Conservation (phyloP, 2,113 vertebrate species). For the Erythrocercus mccallii region DNA sequence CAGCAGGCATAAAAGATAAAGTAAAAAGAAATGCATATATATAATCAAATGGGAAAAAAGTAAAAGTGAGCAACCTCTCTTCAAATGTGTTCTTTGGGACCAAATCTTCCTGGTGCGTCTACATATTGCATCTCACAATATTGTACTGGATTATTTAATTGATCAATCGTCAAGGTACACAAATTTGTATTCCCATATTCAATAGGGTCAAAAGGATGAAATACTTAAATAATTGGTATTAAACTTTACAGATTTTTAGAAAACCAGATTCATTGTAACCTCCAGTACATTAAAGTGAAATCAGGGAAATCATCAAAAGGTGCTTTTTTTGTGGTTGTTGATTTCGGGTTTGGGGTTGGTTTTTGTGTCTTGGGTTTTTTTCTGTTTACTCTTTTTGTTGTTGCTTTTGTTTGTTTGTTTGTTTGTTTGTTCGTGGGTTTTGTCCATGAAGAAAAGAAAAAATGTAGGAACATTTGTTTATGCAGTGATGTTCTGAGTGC, state of each 20-base stretch:
- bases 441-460: not conserved
- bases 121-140: not conserved
- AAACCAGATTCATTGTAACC: not conserved
- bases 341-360: fast-evolving
- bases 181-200: not conserved
- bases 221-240: not conserved
- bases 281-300: not conserved
- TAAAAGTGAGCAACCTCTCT: fast-evolving
- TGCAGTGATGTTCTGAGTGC: not conserved
- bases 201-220: not conserved
- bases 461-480: not conserved
- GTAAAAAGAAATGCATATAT: not conserved
- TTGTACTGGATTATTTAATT: not conserved
- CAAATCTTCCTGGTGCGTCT: not conserved
- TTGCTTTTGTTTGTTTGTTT: not conserved
- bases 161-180: too few species aligned
- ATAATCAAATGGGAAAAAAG: not conserved
- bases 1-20: not conserved
- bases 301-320: not conserved
- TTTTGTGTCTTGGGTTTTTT: too few species aligned
- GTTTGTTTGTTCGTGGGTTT: not conserved
- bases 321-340: fast-evolving
- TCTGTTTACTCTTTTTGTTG: not conserved
- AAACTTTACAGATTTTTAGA: not conserved
- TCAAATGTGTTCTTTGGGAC: not conserved